Percentiles rank a stretch among this genome's conserved stretches.
Conservation (phyloP, 2,888 invertebrate species). For the Zhengitettix transpicula region DNA sequence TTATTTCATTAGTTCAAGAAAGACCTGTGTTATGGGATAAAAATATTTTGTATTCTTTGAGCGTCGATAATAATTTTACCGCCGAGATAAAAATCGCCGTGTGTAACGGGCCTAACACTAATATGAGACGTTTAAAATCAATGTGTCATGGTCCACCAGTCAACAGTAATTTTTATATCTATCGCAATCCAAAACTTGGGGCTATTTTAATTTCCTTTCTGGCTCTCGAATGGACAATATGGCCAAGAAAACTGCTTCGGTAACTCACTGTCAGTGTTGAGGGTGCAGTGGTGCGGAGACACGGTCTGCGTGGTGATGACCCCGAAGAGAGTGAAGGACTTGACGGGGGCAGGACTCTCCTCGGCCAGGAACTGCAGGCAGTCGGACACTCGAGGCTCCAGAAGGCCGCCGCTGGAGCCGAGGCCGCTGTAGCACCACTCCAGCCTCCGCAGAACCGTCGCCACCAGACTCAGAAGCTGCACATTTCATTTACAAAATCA, state of each 20-base stretch:
- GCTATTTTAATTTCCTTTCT: no score
- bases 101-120: no score
- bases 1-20: no score
- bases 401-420: slow-evolving; percentile 15
- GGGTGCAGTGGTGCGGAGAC: slow-evolving; percentile 38
- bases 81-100: no score
- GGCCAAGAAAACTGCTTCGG: not conserved
- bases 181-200: no score
- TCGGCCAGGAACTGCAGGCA: slow-evolving; percentile 36
- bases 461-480: slow-evolving; percentile 38
- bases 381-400: slow-evolving; percentile 24
- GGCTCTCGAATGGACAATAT: no score
- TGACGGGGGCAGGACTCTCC: slow-evolving; percentile 31
- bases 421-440: slow-evolving; percentile 32
- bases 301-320: slow-evolving; percentile 46
- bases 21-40: no score
- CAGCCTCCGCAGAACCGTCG: slow-evolving; percentile 45
- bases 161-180: no score
- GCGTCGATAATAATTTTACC: no score
- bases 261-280: slow-evolving; percentile 36
- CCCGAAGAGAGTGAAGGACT: slow-evolving; percentile 33
- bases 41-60: no score
- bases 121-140: no score
- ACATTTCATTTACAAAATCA: not conserved
- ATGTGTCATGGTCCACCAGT: no score